A percentile compares a stretch with the other conserved stretches of the same genome.
Conservation (phyloP, 1,140 invertebrate genomes). For the Papilio polytes region DNA sequence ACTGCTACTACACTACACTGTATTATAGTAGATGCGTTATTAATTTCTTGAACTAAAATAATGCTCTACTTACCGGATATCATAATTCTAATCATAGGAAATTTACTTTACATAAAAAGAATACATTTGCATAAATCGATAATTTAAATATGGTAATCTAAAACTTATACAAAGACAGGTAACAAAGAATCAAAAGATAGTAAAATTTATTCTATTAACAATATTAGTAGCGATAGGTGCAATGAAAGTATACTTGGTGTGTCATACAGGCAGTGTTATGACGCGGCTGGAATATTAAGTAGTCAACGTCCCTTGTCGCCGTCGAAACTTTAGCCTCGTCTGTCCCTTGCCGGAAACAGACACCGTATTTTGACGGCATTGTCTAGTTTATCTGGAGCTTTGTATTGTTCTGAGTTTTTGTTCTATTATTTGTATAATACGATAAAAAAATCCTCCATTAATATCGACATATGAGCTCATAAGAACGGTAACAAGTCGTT, state of each 20-base stretch:
- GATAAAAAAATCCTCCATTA: neutral
- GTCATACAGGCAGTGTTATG: conserved; percentile 33
- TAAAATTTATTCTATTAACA: conserved; percentile 27
- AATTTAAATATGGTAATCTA: neutral
- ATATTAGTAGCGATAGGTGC: conserved; percentile 32
- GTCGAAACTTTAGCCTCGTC: conserved; percentile 66
- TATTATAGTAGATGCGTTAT: neutral
- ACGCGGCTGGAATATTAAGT: conserved; percentile 43
- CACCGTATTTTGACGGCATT: conserved; percentile 64
- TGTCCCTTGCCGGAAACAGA: conserved; percentile 70
- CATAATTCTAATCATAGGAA: neutral
- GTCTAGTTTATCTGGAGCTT: conserved; percentile 69
- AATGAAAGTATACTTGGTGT: conserved; percentile 43
- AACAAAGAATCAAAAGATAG: neutral
- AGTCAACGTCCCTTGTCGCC: conserved; percentile 57
- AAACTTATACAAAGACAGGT: neutral
- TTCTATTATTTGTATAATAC: neutral
- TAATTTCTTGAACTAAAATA: neutral
- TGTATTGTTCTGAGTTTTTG: conserved; percentile 28
- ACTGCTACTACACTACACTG: neutral
- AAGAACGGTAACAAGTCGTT: neutral
- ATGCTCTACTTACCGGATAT: neutral
- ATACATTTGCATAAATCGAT: neutral
- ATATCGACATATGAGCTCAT: neutral
- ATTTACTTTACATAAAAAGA: neutral